These are phyloP conservation scores for Nematostella vectensis DNA, from an alignment of 92 coral and sea anemone genomes.

Conservation along the genomic window DNA sequence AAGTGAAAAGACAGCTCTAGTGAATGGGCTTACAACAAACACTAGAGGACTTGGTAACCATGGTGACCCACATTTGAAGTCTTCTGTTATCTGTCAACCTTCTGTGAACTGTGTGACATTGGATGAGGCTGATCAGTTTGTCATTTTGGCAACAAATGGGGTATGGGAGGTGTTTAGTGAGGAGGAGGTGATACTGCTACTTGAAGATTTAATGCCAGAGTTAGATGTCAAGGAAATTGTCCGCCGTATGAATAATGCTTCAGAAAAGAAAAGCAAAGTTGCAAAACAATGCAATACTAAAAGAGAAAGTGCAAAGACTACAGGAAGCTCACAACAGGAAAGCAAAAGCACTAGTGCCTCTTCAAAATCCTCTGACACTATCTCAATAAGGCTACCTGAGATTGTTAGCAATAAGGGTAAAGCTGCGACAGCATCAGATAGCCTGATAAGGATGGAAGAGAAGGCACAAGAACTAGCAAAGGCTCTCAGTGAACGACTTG, in stretches of 20 bases:
- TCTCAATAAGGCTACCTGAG: not conserved
- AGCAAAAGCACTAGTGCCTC: not conserved
- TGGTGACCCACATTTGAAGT: slow-evolving; percentile 82
- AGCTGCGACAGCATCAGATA: not conserved
- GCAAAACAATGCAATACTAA: not conserved
- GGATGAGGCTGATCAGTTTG: slow-evolving; percentile 64
- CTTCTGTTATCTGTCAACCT: slow-evolving; percentile 61
- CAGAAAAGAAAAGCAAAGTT: slow-evolving; percentile 8
- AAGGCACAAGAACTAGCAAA: slow-evolving; percentile 57
- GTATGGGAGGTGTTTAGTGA: slow-evolving; percentile 92
- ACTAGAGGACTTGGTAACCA: slow-evolving; percentile 96
- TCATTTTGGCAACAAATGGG: slow-evolving; percentile 76
- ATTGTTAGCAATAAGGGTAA: not conserved
- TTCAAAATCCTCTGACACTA: not conserved
- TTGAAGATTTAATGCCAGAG: slow-evolving; percentile 80
- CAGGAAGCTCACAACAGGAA: not conserved
- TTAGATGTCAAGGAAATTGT: slow-evolving; percentile 67
- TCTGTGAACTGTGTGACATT: slow-evolving; percentile 60
- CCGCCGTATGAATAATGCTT: slow-evolving; percentile 29
- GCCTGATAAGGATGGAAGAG: slow-evolving; percentile 24
- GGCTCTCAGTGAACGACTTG: slow-evolving; percentile 79
- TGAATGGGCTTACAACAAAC: slow-evolving; percentile 72
- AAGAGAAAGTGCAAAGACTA: slow-evolving; percentile 4
- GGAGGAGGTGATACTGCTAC: slow-evolving; percentile 64
- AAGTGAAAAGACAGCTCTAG: slow-evolving; percentile 68